Base-by-base conservation (phyloP, 2,113 vertebrate genomes). In the Perccottus glenii region DNA sequence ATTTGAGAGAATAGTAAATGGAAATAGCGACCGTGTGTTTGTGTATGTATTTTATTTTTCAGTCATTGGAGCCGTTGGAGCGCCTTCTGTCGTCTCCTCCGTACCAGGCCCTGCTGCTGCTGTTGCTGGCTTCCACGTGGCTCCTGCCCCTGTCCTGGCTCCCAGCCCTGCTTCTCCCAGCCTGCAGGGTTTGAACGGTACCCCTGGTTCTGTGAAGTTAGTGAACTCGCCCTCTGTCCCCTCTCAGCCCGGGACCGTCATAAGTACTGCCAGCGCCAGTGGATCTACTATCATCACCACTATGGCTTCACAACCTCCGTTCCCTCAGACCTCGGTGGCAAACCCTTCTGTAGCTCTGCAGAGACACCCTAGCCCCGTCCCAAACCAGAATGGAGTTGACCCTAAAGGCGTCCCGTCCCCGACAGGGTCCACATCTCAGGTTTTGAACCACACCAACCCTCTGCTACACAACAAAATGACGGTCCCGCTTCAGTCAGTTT, bases 321-420 rank as follows among this genome's bases (percentile, higher is more conserved):
- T 77, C 60, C 57, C 87, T 42, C 85, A 86, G 64, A 14, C 87
- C 52, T 51, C 84, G 1, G 73, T 52, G 60, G 60, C 81, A 46
- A 42, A 90, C 9, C 80, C 91, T 5, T 73, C 85, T 0, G 86
- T 85, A 33, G 61, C 85, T 4, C 60, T 90, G 50, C 91, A 92
- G 69, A 76, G 89, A 51, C 90, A 81, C 47, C 90, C 90, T 4
- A 82, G 73, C 64, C 90, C 89, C 46, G 84, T 86, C 78, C 75
- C 86, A 12, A 85, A 91, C 65, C 94, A 91, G 72, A 93, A 93
- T 65, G 93, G 92, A 3, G 76, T 92, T 11, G 92, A 91, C 33
- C 88, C 89, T 0, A 87, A 90, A 35, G 83, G 60, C 1, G 74
- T 68, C 5, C 67, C 75, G 9, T 62, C 79, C 40, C 52, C 65